Evolutionary conservation across 2,888 invertebrate genomes (phyloP), one percentile per base, ranked within the genome.

Genomic region (Zaprionus obscuricornis): DNA sequence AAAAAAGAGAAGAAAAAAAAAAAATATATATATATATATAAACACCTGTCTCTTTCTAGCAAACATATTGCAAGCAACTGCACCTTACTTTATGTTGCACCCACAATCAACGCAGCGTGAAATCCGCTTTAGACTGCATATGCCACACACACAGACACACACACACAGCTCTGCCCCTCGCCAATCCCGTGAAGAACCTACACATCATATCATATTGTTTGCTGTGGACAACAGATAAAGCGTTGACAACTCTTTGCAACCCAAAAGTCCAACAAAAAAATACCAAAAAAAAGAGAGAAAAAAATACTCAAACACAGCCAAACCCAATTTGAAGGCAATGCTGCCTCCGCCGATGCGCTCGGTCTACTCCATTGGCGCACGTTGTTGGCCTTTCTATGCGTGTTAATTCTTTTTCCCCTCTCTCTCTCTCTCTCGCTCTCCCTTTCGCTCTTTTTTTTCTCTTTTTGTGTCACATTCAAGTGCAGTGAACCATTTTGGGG

Each of bases 401-500:
- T n/a, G n/a, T n/a, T n/a, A n/a, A 13, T n/a, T n/a, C n/a, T 17
- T 51, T 33, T 22, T 5, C 10, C 54, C 26, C 24, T 7, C 22
- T 10, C 16, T 11, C n/a, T 14, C 3, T 22, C 26, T 10, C n/a
- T 40, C 22, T 8, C 14, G 13, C 34, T 17, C 13, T 34, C 34
- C 8, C 11, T 24, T 29, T 0, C 34, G 3, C 24, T 11, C 6
- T 10, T 6, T 1, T 10, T 8, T 13, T 16, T 5, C 22, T 3
- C 0, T 16, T 40, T 17, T 14, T 33, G 7, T 46, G 11, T 20
- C 59, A 58, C 79, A 85, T 76, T 83, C 66, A 76, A 85, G 84
- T 81, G 79, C 85, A 85, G 63, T 83, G 84, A 81, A 81, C 86
- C 79, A 85, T 85, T 85, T 83, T 73, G 65, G 78, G 74, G 84